phyloP scores from a whole-genome alignment of 2,113 vertebrate species.

The Trogon melanurus region DNA sequence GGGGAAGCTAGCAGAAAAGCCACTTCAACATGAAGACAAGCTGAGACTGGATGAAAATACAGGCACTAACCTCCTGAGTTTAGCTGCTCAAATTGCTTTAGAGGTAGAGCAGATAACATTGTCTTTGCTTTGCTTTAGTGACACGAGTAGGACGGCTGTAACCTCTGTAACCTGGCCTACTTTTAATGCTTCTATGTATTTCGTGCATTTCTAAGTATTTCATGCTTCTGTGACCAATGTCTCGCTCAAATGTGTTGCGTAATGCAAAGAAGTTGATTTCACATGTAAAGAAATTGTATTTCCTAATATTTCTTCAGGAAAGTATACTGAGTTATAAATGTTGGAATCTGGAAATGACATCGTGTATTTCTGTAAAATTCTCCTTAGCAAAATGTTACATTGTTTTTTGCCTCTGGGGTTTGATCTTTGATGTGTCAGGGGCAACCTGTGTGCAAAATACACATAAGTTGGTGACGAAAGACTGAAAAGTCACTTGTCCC shows the following conservation, averaged over 20 bases:
- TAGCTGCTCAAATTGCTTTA: conserved; percentile 89
- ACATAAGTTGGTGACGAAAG: background rate
- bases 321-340: background rate
- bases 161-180: background rate
- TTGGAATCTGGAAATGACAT: background rate
- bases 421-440: background rate
- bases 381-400: background rate
- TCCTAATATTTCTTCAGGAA: background rate
- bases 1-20: conserved; percentile 63
- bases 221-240: background rate
- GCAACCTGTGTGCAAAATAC: background rate
- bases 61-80: conserved; percentile 78
- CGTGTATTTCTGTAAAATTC: background rate
- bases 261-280: background rate
- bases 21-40: conserved; percentile 48
- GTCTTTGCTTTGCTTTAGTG: background rate
- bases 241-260: background rate
- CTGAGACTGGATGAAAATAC: conserved; percentile 68
- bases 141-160: background rate
- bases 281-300: background rate
- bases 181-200: background rate
- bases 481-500: background rate
- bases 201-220: background rate
- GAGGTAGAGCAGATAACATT: conserved; percentile 76
- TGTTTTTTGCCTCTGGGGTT: background rate